Conservation (phyloP, 2,113 vertebrate species). For the Corythaixoides concolor region DNA sequence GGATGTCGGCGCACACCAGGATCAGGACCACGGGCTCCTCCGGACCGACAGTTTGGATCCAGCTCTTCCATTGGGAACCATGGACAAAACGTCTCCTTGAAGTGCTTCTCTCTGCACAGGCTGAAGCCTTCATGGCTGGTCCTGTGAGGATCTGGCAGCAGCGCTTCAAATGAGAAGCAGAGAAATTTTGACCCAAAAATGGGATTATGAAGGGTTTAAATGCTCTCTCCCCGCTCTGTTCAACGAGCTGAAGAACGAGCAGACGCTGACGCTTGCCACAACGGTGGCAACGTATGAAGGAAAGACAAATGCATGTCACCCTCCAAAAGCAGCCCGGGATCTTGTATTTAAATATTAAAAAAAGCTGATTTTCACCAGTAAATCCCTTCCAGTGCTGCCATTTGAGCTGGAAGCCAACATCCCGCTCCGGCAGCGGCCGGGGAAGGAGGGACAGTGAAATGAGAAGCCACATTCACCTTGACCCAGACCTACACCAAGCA, state of each 20-base stretch:
- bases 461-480: accelerated
- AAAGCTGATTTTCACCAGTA: background rate
- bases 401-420: background rate
- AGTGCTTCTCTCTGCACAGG: accelerated
- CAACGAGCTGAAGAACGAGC: background rate
- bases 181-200: background rate
- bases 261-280: accelerated
- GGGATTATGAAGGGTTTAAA: background rate
- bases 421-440: accelerated
- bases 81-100: background rate
- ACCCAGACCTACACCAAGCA: background rate
- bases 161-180: accelerated
- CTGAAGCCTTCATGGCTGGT: background rate
- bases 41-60: accelerated
- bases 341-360: background rate
- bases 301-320: accelerated
- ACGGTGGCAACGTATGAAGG: accelerated
- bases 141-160: background rate
- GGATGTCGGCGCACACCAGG: background rate
- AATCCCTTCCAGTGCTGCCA: background rate
- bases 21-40: background rate
- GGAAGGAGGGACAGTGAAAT: background rate
- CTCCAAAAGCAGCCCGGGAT: accelerated
- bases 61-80: accelerated
- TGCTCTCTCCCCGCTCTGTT: accelerated